Percentiles rank a stretch among this genome's conserved stretches.
Conservation (phyloP, 2,113 vertebrate species). For the Meleagris gallopavo region DNA sequence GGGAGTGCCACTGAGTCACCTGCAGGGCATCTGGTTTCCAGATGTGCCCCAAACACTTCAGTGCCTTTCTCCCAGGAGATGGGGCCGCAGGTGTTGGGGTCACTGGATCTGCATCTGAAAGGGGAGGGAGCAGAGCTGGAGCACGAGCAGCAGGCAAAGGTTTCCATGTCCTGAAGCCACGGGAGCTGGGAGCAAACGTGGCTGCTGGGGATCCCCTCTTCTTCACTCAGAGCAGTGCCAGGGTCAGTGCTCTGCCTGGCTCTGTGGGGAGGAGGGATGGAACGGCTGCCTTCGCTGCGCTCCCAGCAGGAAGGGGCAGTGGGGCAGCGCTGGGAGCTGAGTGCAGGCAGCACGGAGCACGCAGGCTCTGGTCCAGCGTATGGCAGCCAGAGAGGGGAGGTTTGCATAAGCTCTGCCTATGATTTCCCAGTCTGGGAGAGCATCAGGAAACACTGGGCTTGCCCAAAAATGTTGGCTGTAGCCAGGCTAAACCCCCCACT, state of each 20-base stretch:
- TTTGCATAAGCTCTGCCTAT: background rate
- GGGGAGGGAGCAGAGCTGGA: background rate
- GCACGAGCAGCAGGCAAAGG: background rate
- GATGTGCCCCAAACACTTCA: background rate
- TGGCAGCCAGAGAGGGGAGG: background rate
- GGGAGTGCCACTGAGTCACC: conserved; percentile 56
- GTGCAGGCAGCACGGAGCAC: background rate
- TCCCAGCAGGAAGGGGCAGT: too few relatives aligned
- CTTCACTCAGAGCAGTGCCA: background rate
- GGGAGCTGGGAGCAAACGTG: background rate
- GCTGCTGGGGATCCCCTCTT: background rate
- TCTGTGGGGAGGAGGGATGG: background rate
- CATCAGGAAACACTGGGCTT: background rate
- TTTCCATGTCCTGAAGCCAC: background rate
- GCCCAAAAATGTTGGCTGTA: background rate
- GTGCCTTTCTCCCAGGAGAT: background rate
- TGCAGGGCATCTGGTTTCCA: conserved; percentile 19
- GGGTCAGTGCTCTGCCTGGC: background rate
- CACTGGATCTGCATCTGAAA: fast-evolving
- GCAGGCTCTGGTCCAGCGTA: background rate
- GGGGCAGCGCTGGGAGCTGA: background rate
- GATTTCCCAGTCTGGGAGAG: conserved; percentile 28
- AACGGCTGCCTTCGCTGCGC: background rate
- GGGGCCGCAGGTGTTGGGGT: background rate
- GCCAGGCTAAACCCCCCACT: background rate